phyloP scores from a whole-genome alignment of 1,140 invertebrate genomes.

The Pachypeltis micranthus region DNA sequence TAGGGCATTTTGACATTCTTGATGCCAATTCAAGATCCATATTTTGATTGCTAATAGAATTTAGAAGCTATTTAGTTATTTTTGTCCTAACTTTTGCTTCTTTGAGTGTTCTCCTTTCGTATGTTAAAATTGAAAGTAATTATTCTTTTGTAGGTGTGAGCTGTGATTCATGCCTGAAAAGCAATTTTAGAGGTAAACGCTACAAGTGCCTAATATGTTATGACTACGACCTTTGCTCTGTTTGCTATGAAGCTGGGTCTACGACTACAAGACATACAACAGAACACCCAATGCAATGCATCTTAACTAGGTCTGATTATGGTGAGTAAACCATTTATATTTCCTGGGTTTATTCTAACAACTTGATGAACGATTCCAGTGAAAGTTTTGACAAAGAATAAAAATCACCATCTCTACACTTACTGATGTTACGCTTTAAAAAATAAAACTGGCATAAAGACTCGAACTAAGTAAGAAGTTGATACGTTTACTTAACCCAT shows the following conservation, averaged over 20 bases:
- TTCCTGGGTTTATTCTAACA: no score
- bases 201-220: conserved; percentile 98
- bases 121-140: no score
- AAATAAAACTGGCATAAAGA: no score
- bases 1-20: no score
- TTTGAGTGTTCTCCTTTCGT: no score
- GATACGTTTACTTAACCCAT: no score
- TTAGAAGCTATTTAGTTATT: no score
- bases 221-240: conserved; percentile 96
- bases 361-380: not conserved
- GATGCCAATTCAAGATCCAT: no score
- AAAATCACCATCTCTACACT: not conserved
- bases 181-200: conserved; percentile 90
- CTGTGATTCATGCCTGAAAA: conserved; percentile 98
- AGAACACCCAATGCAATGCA: conserved; percentile 97
- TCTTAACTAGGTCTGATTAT: conserved; percentile 91
- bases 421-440: no score
- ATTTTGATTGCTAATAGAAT: no score
- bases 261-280: conserved; percentile 84
- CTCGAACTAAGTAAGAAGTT: no score
- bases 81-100: no score
- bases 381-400: not conserved
- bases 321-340: conserved; percentile 46
- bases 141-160: conserved; percentile 82
- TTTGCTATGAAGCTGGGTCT: conserved; percentile 88